Evolutionary conservation across 1,140 invertebrate genomes (phyloP), one percentile per base, ranked within the genome.

Genomic region (Platyscapa corneri): DNA sequence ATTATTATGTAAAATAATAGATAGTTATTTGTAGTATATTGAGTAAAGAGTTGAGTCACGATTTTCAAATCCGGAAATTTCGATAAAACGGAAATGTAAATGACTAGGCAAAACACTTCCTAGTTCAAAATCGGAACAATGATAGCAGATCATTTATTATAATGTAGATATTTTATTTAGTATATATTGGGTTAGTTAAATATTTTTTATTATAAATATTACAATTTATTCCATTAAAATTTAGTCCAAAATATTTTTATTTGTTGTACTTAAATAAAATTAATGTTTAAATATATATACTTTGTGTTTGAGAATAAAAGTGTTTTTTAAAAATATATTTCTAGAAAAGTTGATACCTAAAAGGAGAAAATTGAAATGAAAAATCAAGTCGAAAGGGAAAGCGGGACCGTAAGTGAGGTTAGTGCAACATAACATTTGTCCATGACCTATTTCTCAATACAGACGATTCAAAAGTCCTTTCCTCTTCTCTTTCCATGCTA

Each of bases 381-480:
- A 74, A 74, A 74, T 18, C 32, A 74, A 74, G 70, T 18, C 39
- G 39, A 74, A 74, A 74, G 70, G 70, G 70, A 74, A 74, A 74
- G 70, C 39, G 70, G 23, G 70, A 42, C 39, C 32, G 70, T 70
- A 70, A 70, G 12, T n/a, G 70, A 74, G 39, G 18, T 30, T 32
- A 67, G n/a, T 39, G 42, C 39, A 72, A 82, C 10, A 72, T 27
- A 67, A 42, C 23, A 82, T 70, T 82, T 53, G 79, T 32, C 79
- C 79, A 42, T 82, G 79, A 82, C 79, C 79, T 42, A 82, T 72
- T 82, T 82, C 46, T 39, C 75, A 34, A 56, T 46, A 75, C 42
- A 77, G 30, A 0, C 46, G 16, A 49, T 77, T 56, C 16, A 77
- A 42, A 3, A 32, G n/a, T 32, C 75, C 23, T 53, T 77, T 14